Percentiles rank a stretch among this genome's conserved stretches.
These are phyloP conservation scores for Bombus soroeensis DNA, from an alignment of 1,140 invertebrate species.

Conservation along the genomic window DNA sequence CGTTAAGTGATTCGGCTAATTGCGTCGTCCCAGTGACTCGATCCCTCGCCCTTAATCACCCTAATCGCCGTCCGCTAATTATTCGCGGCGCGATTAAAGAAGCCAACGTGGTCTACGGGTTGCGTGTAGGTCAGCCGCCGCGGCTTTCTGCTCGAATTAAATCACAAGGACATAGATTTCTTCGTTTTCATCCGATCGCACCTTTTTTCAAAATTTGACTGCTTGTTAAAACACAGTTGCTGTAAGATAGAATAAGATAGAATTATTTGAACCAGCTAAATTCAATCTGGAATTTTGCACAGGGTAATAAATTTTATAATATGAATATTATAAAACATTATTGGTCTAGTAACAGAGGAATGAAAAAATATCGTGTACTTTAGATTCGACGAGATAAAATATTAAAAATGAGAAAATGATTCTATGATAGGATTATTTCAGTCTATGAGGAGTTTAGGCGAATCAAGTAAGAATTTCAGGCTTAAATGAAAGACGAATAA, in stretches of 20 bases:
- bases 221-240: neutral
- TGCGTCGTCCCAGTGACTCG: slow-evolving; percentile 65
- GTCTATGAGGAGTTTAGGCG: no score
- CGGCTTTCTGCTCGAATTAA: slow-evolving; percentile 43
- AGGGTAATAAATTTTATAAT: neutral
- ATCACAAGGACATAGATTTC: slow-evolving; percentile 46
- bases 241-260: neutral
- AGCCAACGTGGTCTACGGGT: slow-evolving; percentile 55
- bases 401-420: no score
- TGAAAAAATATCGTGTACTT: no score
- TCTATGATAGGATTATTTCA: no score
- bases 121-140: slow-evolving; percentile 25
- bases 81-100: slow-evolving; percentile 76
- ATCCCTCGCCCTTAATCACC: slow-evolving; percentile 70
- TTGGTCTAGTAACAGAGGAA: no score
- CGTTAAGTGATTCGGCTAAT: slow-evolving; percentile 76
- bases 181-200: slow-evolving; percentile 55
- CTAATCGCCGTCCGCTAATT: slow-evolving; percentile 75
- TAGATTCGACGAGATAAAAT: no score
- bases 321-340: neutral
- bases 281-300: neutral
- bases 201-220: neutral
- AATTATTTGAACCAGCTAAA: neutral
- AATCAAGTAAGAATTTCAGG: no score
- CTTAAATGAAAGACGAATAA: no score